Evolutionary conservation across 2,888 invertebrate genomes (phyloP).

Genomic region (Eupsilia transversa): DNA sequence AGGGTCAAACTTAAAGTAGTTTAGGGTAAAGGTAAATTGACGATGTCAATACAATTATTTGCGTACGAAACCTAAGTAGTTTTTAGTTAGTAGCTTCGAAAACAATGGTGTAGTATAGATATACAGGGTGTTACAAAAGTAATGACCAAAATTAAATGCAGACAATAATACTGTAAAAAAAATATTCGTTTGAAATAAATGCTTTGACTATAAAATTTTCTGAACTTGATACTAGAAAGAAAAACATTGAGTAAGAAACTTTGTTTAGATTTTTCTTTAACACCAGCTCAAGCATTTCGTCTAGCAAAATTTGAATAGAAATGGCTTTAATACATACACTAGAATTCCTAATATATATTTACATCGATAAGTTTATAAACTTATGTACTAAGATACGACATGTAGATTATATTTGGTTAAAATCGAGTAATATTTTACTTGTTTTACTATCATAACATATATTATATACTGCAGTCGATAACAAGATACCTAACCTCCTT

Average conservation of each 20-base stretch:
- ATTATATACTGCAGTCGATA: conserved; percentile 36
- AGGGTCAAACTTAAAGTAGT: conserved; percentile 9
- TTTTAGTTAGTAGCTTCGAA: too few species aligned
- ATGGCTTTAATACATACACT: conserved; percentile 35
- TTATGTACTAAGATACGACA: conserved; percentile 61
- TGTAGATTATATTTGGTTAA: conserved; percentile 67
- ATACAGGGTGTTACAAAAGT: neutral
- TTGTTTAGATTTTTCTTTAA: neutral
- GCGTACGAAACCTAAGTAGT: neutral
- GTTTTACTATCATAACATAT: conserved; percentile 19
- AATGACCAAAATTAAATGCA: neutral
- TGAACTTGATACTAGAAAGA: neutral
- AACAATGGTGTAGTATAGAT: neutral
- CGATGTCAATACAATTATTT: neutral
- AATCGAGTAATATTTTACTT: conserved; percentile 51
- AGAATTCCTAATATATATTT: conserved; percentile 54
- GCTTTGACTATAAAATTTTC: neutral
- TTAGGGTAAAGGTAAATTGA: neutral
- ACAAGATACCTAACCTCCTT: conserved; percentile 7
- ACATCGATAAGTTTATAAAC: conserved; percentile 54
- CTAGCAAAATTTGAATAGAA: conserved; percentile 31
- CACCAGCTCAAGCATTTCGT: conserved; percentile 13
- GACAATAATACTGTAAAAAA: neutral
- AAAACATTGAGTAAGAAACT: neutral
- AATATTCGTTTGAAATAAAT: neutral